These are phyloP conservation scores for Apogon talboti DNA, from an alignment of 2,797 vertebrate genomes.

Conservation along the genomic window DNA sequence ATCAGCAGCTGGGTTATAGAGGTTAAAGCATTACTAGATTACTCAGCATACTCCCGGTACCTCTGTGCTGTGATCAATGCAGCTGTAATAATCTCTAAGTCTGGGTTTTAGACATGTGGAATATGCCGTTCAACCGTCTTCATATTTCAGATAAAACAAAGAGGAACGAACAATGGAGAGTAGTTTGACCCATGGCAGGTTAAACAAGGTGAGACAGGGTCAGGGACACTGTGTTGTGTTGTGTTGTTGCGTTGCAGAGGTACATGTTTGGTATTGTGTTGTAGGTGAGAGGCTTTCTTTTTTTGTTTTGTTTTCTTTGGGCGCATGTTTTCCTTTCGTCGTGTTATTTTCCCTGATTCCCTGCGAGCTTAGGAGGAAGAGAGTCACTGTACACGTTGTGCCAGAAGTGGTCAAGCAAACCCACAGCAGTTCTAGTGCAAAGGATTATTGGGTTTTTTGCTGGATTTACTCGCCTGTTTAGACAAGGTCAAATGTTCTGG, in stretches of 20 bases:
- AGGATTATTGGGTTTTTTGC: constrained; percentile 46
- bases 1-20: constrained; percentile 56
- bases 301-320: not conserved
- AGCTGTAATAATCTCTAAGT: not conserved
- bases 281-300: not conserved
- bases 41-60: constrained; percentile 45
- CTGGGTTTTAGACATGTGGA: constrained; percentile 7
- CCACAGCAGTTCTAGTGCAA: constrained; percentile 25
- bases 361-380: constrained; percentile 11
- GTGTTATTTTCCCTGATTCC: constrained; percentile 31
- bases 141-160: too few species aligned
- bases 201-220: too few species aligned
- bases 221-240: not conserved
- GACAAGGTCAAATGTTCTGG: constrained; percentile 39
- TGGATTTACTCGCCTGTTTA: constrained; percentile 43
- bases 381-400: not conserved
- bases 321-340: constrained; percentile 5
- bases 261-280: not conserved
- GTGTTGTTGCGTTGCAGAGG: not conserved
- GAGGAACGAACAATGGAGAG: too few species aligned
- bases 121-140: not conserved
- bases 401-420: constrained; percentile 25
- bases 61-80: constrained; percentile 13
- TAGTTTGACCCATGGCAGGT: too few species aligned
- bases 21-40: constrained; percentile 73